Base-by-base conservation (phyloP, 92 coral and sea anemone genomes). In the Parazoanthus swiftii region DNA sequence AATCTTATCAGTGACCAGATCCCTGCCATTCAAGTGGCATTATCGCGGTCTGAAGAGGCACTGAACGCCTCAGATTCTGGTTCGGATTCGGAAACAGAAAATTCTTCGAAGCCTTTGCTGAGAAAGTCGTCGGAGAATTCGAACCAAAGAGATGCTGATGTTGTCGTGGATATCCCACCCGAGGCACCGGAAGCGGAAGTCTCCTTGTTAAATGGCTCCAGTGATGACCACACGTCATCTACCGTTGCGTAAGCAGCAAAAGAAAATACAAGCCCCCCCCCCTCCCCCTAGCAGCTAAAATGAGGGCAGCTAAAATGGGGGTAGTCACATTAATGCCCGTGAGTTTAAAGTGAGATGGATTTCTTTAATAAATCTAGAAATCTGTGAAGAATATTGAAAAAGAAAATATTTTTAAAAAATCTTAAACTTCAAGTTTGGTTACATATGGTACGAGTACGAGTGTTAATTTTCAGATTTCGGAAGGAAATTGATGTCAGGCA, bases 1-100 rank as follows among this genome's bases (percentile, higher is more conserved):
- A 84, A 84, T 35, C 87, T 84, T 35, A 84, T 84, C 75, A 84
- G 87, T 26, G 79, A 84, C 79, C 87, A 84, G 44, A 84, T 84
- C 23, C 87, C 87, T 13, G 87, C 87, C 21, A 84, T 84, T 26
- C 87, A 84, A 66, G 87, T 84, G 25, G 79, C 87, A 3, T 48
- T 84, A 38, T 84, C 87, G 13, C 58, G 78, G 79, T 84, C 87
- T 4, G 68, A 84, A 35, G 68, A 48, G 43, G 79, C 33, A 5
- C 18, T 84, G 44, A 48, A 84, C 42, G 77, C 11, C 33, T 84
- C 79, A 7, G 87, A 84, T 35, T 84, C 87, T 15, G 87, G 79
- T 21, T 70, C 87, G 5, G 87, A 84, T 48, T 84, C 87, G 15
- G 87, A 84, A 29, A 20, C 63, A 35, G 87, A 84, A 72, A n/a